A percentile compares a stretch with the other conserved stretches of the same genome.
These are phyloP conservation scores for Linnaemya vulpina DNA, from an alignment of 2,888 invertebrate genomes.

Conservation along the genomic window DNA sequence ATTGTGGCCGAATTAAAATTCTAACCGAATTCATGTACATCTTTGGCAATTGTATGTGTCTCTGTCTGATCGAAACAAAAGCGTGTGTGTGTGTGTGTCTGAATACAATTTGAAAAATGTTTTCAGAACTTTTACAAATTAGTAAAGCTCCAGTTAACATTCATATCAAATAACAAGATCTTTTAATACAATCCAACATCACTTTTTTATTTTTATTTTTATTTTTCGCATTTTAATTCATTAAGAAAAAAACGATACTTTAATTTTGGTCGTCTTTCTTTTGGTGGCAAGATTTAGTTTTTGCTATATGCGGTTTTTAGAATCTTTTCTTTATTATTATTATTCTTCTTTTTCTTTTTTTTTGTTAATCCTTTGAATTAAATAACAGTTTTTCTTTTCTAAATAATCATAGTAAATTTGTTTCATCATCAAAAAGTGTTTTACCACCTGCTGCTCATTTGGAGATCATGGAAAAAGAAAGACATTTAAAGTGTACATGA, in stretches of 20 bases:
- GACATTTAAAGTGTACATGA: not conserved
- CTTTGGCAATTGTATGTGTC: constrained; percentile 31
- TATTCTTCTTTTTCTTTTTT: not conserved
- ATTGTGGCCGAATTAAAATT: constrained; percentile 70
- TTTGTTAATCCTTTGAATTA: constrained; percentile 17
- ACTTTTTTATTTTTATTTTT: constrained; percentile 5
- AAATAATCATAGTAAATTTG: constrained; percentile 11
- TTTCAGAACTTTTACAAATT: constrained; percentile 61
- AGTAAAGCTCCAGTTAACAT: constrained; percentile 69
- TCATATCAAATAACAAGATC: constrained; percentile 58
- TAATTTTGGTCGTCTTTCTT: not conserved
- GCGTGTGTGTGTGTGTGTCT: constrained; percentile 27
- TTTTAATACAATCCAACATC: constrained; percentile 23
- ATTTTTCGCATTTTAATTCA: constrained; percentile 11
- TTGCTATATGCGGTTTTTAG: not conserved
- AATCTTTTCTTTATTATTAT: too few relatives aligned
- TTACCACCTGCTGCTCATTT: constrained; percentile 24
- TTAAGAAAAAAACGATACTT: constrained; percentile 15
- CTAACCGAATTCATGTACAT: constrained; percentile 69
- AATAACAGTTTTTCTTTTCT: constrained; percentile 29
- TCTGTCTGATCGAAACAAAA: not conserved
- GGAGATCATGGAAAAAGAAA: not conserved
- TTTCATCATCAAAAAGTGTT: constrained; percentile 5
- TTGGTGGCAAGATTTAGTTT: not conserved
- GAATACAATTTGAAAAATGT: constrained; percentile 52